phyloP scores from a whole-genome alignment of 2,888 invertebrate species.

The Eulithis prunata region DNA sequence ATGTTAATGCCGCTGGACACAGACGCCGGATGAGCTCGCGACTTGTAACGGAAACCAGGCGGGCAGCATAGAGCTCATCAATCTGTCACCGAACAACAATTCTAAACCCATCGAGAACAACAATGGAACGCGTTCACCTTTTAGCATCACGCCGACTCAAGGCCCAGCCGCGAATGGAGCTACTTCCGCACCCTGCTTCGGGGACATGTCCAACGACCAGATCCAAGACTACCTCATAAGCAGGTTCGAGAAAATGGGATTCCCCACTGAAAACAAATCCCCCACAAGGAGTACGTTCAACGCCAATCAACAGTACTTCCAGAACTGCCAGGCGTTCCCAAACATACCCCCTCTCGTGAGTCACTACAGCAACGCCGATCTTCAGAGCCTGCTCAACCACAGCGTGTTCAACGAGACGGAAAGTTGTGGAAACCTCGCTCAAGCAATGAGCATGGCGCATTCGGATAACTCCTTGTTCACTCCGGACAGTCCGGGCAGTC shows the following conservation, averaged over 20 bases:
- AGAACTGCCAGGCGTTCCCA: slow-evolving; percentile 74
- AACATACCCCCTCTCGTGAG: slow-evolving; percentile 70
- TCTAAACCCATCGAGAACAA: slow-evolving; percentile 66
- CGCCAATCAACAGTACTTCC: slow-evolving; percentile 69
- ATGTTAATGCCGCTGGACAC: slow-evolving; percentile 54
- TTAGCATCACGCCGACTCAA: slow-evolving; percentile 52
- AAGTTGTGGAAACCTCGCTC: slow-evolving; percentile 57
- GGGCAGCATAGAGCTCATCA: slow-evolving; percentile 59
- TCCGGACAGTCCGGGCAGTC: slow-evolving; percentile 51
- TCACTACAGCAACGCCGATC: slow-evolving; percentile 67
- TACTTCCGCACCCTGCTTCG: slow-evolving; percentile 59
- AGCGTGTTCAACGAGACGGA: slow-evolving; percentile 56
- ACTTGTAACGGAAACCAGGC: slow-evolving; percentile 60
- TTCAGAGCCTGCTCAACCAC: slow-evolving; percentile 61
- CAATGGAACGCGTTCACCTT: slow-evolving; percentile 63
- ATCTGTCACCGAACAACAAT: slow-evolving; percentile 55
- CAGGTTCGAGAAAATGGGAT: slow-evolving; percentile 70
- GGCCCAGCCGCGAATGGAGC: slow-evolving; percentile 43
- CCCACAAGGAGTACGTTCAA: slow-evolving; percentile 51
- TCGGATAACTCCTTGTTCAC: slow-evolving; percentile 69
- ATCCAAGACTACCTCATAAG: slow-evolving; percentile 72
- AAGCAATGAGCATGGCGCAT: slow-evolving; percentile 70
- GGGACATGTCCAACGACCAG: slow-evolving; percentile 70
- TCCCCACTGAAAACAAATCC: slow-evolving; percentile 45
- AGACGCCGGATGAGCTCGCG: slow-evolving; percentile 48